Evolutionary conservation across 1,140 invertebrate species (phyloP), one percentile per base, ranked within the genome.

Genomic region (Drosophila hydei): DNA sequence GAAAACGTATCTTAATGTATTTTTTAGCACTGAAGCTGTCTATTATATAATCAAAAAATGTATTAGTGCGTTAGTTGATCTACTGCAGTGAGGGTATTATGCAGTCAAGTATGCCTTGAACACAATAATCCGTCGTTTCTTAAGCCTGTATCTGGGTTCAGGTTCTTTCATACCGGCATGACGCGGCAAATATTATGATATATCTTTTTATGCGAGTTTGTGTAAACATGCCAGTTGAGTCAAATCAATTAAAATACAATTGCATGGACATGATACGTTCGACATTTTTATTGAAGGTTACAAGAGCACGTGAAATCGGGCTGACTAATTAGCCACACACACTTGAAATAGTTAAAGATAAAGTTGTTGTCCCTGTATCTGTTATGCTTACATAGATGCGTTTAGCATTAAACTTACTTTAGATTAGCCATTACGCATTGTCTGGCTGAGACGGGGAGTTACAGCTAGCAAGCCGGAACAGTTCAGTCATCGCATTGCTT

Each of bases 121-220:
- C 3, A 18, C 8, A 23, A 11, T 6, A 12, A 2, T 16, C 14
- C 30, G 7, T 70, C 21, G 7, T 48, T 16, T 27, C 5, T 51
- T 52, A 42, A 59, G 43, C 25, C 33, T 51, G 19, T 45, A 33
- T 27, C 38, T 40, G 30, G 11, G 42, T 11, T 68, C 14, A 52
- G 45, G 45, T 59, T 72, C 62, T 65, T 69, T 69, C 38, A 38
- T 38, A 62, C 64, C 65, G 64, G 56, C 58, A 70, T 73, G 71
- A 73, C 65, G n/a, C 11, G 14, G 45, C 71, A 62, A 0, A 27
- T 62, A 47, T 45, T 27, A 11, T 36, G 27, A 25, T 38, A 23
- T 58, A 42, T 60, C 38, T 61, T 14, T 14, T 42, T 16, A 42
- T 42, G 16, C 4, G 16, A 42, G 8, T 55, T 11, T 38, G 30